Evolutionary conservation across 2,888 invertebrate species (phyloP), one percentile per base, ranked within the genome.

Genomic region (Athalia circularis): DNA sequence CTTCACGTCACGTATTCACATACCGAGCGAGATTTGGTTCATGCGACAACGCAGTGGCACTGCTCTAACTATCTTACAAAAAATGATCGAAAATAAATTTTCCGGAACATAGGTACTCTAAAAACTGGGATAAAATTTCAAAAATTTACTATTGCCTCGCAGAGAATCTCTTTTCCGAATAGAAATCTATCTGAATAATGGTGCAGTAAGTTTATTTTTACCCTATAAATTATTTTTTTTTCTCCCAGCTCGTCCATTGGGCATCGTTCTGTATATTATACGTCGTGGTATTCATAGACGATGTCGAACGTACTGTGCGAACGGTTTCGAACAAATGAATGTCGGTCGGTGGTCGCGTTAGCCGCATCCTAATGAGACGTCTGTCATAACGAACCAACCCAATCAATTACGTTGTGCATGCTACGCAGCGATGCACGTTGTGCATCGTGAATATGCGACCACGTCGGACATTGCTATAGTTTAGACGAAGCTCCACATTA

Each of bases 351-450:
- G 82, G 82, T 83, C 84, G 84, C 81, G 83, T 83, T 82, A 82
- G 85, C 83, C 86, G 88, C 87, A 88, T 88, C 88, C 87, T 88
- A 87, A 88, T 87, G 88, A 88, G 88, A 86, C 86, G 85, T 81
- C 86, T 87, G 88, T 87, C 88, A 88, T 88, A 88, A 88, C 88
- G 88, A 88, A 86, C 87, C 86, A 82, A 84, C 83, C 88, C 87
- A 87, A 88, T 88, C 88, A 87, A 88, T 88, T 88, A 87, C 86
- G 86, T 83, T 82, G 82, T 81, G 77, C 74, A 65, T 80, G 78
- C 74, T 72, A 72, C 59, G 72, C 72, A 61, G 50, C 79, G 79
- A 65, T 72, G 83, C 85, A 83, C 83, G 84, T 85, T 84, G 83
- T 83, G 85, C 87, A 85, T 84, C 80, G 84, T 81, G 85, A 87